Base-by-base conservation (phyloP, 1,140 invertebrate species). In the Drosophila lacteicornis region DNA sequence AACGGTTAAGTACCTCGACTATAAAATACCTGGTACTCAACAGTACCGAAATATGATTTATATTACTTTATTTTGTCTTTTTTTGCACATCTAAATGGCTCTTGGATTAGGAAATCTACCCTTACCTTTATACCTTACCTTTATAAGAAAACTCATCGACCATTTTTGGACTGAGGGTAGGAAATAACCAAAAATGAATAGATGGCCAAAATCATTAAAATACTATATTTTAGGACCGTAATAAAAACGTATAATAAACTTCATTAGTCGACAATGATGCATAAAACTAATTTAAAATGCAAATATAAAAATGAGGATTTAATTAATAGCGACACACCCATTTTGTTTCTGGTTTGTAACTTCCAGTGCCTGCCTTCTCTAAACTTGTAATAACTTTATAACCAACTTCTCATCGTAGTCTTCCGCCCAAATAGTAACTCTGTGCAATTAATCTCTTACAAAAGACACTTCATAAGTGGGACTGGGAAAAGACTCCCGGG, bases 171-270 rank as follows among this genome's bases (percentile, higher is more conserved):
- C 85, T 69, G 62, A 46, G 75, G 77, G 47, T 83, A 79, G 62
- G 50, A 59, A 78, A 56, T 36, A 57, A 36, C 27, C 38, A 55
- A 73, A 49, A 51, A 46, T 59, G 43, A 75, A 62, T 60, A 22
- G 43, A 45, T 63, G 57, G 38, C 36, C 73, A 8, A 80, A 71
- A 73, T 88, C 82, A 91, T 91, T 91, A 86, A 91, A 91, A 82
- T 82, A 78, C 74, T 75, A 83, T 86, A 91, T 83, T 91, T 91
- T 91, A 86, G 70, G 80, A 80, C 67, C 76, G 67, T 69, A 75
- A 79, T 91, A 91, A 91, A 91, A 91, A 83, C 73, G 70, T 80
- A 91, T 91, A 91, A 83, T 90, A 86, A 86, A 91, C 82, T 91
- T 91, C 82, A 91, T 91, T 91, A 91, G 86, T 75, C 55, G 69